A percentile compares a stretch with the other conserved stretches of the same genome.
Conservation (phyloP, 2,797 vertebrate species). For the Nyctalus aviator region DNA sequence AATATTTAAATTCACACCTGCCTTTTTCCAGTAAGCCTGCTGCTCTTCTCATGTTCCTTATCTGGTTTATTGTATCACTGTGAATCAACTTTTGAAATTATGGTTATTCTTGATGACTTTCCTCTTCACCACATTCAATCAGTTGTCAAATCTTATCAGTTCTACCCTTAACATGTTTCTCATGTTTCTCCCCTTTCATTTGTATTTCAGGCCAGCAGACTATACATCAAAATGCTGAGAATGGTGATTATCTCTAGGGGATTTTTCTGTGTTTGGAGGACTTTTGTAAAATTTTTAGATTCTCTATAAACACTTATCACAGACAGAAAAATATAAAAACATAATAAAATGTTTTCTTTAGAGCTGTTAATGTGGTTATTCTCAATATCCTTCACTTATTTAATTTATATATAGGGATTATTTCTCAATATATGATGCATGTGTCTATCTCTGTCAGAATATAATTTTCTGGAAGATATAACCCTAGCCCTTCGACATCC, state of each 20-base stretch:
- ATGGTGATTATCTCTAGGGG: background rate
- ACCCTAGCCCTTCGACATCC: background rate
- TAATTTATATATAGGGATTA: background rate
- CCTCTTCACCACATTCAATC: conserved; percentile 7
- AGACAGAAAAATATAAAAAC: background rate
- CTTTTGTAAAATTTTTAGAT: background rate
- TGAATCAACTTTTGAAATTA: background rate
- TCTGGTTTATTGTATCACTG: background rate
- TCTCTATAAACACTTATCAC: background rate
- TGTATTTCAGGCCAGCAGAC: background rate
- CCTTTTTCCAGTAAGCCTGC: background rate
- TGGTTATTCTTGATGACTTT: background rate
- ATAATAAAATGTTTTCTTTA: background rate
- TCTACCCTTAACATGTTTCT: background rate
- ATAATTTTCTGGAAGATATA: background rate
- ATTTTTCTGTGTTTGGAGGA: conserved; percentile 11
- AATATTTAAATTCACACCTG: background rate
- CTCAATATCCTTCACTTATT: background rate
- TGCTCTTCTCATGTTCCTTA: background rate
- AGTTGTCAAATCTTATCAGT: background rate
- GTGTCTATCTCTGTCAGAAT: background rate
- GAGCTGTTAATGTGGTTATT: background rate
- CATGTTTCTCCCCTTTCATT: background rate
- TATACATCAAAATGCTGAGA: background rate
- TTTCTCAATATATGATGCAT: background rate